Percentiles rank a stretch among this genome's conserved stretches.
Conservation (phyloP, 2,888 invertebrate genomes). For the Hyposoter dolosus region DNA sequence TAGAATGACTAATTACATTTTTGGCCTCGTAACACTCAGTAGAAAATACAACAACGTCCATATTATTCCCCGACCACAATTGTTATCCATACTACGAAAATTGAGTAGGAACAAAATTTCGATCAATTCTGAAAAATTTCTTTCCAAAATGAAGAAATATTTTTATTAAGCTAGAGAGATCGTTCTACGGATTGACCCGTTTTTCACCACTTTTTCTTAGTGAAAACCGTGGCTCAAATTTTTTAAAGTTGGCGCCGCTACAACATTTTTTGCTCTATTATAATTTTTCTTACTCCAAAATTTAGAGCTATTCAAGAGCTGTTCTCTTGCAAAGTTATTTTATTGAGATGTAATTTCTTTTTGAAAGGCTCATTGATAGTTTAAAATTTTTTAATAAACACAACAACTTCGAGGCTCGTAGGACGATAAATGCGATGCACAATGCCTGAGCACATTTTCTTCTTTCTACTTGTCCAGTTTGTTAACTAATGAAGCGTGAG, state of each 20-base stretch:
- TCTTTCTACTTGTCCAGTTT: neutral
- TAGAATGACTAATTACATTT: neutral
- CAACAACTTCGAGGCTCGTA: neutral
- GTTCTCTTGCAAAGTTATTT: too few relatives aligned
- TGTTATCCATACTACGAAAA: neutral
- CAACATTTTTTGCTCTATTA: too few relatives aligned
- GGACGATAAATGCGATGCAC: neutral
- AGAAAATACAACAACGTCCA: neutral
- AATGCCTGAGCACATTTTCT: neutral
- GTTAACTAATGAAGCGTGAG: slow-evolving; percentile 15
- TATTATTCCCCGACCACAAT: neutral
- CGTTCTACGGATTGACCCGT: too few relatives aligned
- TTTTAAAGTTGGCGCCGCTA: too few relatives aligned
- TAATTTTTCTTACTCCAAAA: too few relatives aligned
- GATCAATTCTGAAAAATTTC: neutral
- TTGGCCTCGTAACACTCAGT: neutral
- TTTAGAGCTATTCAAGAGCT: too few relatives aligned
- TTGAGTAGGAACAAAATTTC: neutral
- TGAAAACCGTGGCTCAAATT: too few relatives aligned
- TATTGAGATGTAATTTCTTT: too few relatives aligned
- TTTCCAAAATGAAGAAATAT: neutral
- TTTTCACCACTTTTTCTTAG: too few relatives aligned
- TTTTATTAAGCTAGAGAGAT: too few relatives aligned
- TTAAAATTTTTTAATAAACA: too few relatives aligned
- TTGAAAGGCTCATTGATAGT: too few relatives aligned